Evolutionary conservation across 2,797 vertebrate species (phyloP), one percentile per base, ranked within the genome.

Genomic region (Hoplostethus mediterraneus): DNA sequence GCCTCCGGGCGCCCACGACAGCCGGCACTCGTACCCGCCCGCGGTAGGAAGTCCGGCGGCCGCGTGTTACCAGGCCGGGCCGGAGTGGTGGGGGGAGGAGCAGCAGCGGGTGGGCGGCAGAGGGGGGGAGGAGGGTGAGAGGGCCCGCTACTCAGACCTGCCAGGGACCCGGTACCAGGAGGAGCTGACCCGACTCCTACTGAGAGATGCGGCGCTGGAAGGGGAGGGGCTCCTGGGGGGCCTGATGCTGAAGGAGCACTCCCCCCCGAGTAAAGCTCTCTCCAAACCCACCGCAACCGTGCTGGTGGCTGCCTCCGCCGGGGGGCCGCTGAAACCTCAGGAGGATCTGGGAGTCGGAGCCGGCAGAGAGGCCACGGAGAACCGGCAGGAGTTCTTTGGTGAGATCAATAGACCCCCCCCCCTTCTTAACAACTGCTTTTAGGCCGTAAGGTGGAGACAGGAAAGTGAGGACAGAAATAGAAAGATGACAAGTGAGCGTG

Each of bases 361-460:
- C n/a, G n/a, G n/a, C n/a, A 74, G 95, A 84, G 93, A 93, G 65
- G 69, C 44, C 5, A 31, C 6, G 0, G 93, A 95, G 75, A 93
- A 89, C 79, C 92, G 95, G 2, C 95, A 95, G 85, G 96, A 96
- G 83, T 96, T 94, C 90, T 97, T 96, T 79, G 96, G 96, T 97
- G 89, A 96, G 95, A 83, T 73, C 21, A 30, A 30, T 60, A 51
- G 60, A 57, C 11, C n/a, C n/a, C 33, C 25, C 11, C n/a, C n/a
- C 33, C 25, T 36, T 36, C 53, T 55, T 16, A 64, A 55, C 21
- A 2, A 1, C 30, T 40, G 42, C 59, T 73, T 84, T 73, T 2
- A 63, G 33, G 33, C 4, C 33, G 5, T 33, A 6, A 33, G 6
- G 33, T 33, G 33, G 33, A 33, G 6, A 33, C 16, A 10, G n/a